Conservation (phyloP, 2,113 vertebrate genomes). For the Tringa solitaria region DNA sequence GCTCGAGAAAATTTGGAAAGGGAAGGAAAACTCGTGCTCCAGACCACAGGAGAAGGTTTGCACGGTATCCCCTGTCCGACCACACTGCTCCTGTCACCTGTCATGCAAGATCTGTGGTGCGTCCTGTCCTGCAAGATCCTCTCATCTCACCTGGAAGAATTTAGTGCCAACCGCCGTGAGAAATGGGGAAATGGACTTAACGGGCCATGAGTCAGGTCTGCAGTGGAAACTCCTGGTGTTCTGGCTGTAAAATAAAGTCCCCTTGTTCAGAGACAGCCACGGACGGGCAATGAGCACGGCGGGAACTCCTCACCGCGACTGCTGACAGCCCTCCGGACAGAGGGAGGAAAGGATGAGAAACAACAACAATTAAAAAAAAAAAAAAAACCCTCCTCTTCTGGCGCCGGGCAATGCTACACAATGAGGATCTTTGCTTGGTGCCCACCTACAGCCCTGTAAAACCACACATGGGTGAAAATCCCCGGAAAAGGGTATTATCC, state of each 20-base stretch:
- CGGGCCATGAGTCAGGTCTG: accelerated
- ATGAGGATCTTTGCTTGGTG: neutral
- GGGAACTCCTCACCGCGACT: neutral
- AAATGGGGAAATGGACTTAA: neutral
- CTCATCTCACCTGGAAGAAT: neutral
- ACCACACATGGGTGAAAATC: accelerated
- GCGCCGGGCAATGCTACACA: neutral
- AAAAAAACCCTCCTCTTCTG: neutral
- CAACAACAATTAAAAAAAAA: accelerated
- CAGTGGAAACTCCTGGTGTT: neutral
- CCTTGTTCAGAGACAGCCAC: neutral
- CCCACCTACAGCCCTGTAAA: neutral
- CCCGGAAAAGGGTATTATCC: neutral
- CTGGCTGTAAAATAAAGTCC: neutral
- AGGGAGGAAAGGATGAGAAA: neutral
- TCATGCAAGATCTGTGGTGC: too few species aligned
- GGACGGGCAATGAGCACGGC: neutral
- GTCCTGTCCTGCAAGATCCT: neutral
- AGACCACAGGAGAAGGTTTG: neutral
- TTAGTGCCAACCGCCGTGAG: neutral
- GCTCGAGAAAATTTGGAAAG: neutral
- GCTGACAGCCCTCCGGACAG: neutral
- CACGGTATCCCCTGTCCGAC: neutral
- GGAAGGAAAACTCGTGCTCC: neutral
- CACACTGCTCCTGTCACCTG: accelerated